These are phyloP conservation scores for Hypomecis punctinalis DNA, from an alignment of 2,888 invertebrate species.

Conservation along the genomic window DNA sequence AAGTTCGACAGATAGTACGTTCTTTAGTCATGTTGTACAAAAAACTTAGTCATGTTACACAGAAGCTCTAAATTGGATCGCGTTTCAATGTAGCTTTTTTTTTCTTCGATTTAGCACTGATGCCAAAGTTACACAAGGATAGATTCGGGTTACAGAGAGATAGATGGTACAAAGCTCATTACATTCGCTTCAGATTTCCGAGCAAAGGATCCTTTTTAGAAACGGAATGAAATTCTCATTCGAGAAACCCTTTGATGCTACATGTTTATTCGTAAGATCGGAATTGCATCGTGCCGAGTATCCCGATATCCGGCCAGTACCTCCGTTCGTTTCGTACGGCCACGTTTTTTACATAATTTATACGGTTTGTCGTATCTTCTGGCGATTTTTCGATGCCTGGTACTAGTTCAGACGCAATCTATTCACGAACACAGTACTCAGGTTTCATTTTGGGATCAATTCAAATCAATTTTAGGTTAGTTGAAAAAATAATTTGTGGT, in stretches of 20 bases:
- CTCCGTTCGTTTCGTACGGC: slow-evolving; percentile 37
- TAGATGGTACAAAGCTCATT: slow-evolving; percentile 43
- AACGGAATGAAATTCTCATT: slow-evolving; percentile 40
- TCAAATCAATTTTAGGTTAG: neutral
- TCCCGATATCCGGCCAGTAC: slow-evolving; percentile 35
- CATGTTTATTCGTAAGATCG: slow-evolving; percentile 46
- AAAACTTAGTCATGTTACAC: slow-evolving; percentile 5
- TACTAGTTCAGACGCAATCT: slow-evolving; percentile 37
- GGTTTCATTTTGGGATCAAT: neutral
- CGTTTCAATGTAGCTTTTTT: slow-evolving; percentile 10
- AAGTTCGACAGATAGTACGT: too few species aligned
- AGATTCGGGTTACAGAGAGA: slow-evolving; percentile 34
- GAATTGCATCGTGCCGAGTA: slow-evolving; percentile 44
- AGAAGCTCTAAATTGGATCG: slow-evolving; percentile 14
- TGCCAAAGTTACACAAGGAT: slow-evolving; percentile 23
- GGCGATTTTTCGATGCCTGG: slow-evolving; percentile 55
- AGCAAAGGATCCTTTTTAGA: slow-evolving; percentile 43
- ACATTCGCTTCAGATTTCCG: slow-evolving; percentile 43
- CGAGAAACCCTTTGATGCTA: slow-evolving; percentile 44
- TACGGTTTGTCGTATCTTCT: slow-evolving; percentile 59
- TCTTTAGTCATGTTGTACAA: too few species aligned
- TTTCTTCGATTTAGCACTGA: slow-evolving; percentile 24
- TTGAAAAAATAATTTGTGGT: too few species aligned
- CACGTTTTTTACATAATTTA: slow-evolving; percentile 64
- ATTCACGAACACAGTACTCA: slow-evolving; percentile 7